Percentiles rank a stretch among this genome's conserved stretches.
Conservation (phyloP, 2,113 vertebrate species). For the Noctilio leporinus region DNA sequence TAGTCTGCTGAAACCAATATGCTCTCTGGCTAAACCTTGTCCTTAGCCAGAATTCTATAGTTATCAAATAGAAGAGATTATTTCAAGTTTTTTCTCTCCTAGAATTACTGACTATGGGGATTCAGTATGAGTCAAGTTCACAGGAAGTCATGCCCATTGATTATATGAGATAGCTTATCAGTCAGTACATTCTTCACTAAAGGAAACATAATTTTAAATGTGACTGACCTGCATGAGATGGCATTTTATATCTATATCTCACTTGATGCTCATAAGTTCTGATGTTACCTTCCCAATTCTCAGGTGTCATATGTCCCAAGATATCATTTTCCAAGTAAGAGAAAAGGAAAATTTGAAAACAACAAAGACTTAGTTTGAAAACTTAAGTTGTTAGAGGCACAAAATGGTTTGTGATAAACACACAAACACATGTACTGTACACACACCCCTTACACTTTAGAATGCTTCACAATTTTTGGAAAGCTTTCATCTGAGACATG, state of each 20-base stretch:
- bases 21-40: conserved; percentile 85
- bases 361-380: neutral
- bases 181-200: conserved; percentile 58
- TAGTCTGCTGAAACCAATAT: conserved; percentile 91
- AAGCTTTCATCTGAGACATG: neutral
- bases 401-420: neutral
- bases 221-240: conserved; percentile 41
- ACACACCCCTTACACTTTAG: neutral
- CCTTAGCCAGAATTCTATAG: conserved; percentile 87
- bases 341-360: neutral
- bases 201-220: conserved; percentile 62
- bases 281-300: conserved; percentile 51
- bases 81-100: conserved; percentile 78
- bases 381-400: neutral
- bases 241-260: conserved; percentile 41
- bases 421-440: neutral
- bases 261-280: neutral
- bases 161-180: conserved; percentile 73
- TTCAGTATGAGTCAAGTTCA: conserved; percentile 69
- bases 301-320: neutral
- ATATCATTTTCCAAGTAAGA: conserved; percentile 31
- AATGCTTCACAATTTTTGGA: neutral
- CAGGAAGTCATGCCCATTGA: conserved; percentile 77
- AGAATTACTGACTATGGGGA: conserved; percentile 83
- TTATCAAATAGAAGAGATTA: conserved; percentile 85